A percentile compares a stretch with the other conserved stretches of the same genome.
phyloP scores from a whole-genome alignment of 2,888 invertebrate species.

The Parascotia fuliginaria region DNA sequence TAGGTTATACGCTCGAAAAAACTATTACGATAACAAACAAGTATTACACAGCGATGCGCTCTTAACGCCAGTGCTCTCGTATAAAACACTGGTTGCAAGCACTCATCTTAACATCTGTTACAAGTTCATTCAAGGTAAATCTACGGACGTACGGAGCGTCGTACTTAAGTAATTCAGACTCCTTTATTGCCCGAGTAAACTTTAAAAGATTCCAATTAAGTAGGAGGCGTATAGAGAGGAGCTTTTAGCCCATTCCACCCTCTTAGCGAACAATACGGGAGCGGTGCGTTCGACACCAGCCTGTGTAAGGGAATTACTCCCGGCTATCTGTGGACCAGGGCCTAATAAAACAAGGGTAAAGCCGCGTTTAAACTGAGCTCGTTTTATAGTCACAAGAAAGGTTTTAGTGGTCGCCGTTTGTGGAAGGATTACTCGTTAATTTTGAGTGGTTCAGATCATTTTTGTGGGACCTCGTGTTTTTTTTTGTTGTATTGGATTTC shows the following conservation, averaged over 20 bases:
- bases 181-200: constrained; percentile 78
- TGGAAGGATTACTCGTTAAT: constrained; percentile 46
- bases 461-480: constrained; percentile 30
- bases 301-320: constrained; percentile 69
- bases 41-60: constrained; percentile 17
- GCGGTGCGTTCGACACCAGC: constrained; percentile 43
- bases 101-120: constrained; percentile 51
- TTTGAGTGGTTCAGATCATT: constrained; percentile 47
- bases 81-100: constrained; percentile 26
- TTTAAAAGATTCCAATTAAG: constrained; percentile 84
- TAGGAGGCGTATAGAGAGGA: constrained; percentile 50
- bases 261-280: constrained; percentile 68
- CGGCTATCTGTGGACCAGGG: constrained; percentile 56
- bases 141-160: constrained; percentile 32
- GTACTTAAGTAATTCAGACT: constrained; percentile 58
- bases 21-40: constrained; percentile 22
- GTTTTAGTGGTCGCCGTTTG: constrained; percentile 53
- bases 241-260: constrained; percentile 62
- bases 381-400: constrained; percentile 56
- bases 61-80: constrained; percentile 7
- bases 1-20: neutral
- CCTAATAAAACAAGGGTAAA: constrained; percentile 62
- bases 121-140: constrained; percentile 49
- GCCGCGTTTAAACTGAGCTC: constrained; percentile 59
- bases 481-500: constrained; percentile 16